A percentile compares a stretch with the other conserved stretches of the same genome.
These are phyloP conservation scores for Aelia acuminata DNA, from an alignment of 2,888 invertebrate species.

Conservation along the genomic window DNA sequence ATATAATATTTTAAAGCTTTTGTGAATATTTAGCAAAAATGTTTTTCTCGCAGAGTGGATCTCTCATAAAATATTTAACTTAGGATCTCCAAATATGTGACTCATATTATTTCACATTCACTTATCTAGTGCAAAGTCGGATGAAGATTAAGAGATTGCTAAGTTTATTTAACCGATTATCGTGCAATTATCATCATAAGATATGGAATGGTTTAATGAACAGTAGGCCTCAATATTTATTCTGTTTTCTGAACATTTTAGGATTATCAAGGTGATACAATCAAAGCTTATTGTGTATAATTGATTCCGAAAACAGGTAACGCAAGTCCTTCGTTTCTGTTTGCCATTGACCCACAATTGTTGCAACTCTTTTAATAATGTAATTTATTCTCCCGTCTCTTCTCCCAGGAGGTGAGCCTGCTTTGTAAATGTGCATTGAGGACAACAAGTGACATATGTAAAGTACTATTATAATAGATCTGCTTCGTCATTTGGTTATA, in stretches of 20 bases:
- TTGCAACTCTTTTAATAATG: not conserved
- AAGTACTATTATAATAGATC: not conserved
- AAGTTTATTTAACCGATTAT: not conserved
- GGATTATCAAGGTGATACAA: constrained; percentile 7
- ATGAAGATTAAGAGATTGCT: too few relatives aligned
- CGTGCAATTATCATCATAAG: not conserved
- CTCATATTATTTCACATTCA: not conserved
- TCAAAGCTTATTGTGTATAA: not conserved
- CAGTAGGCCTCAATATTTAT: not conserved
- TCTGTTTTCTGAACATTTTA: not conserved
- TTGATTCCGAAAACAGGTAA: not conserved
- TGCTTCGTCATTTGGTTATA: not conserved
- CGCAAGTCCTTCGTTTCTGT: not conserved
- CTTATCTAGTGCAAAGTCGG: not conserved
- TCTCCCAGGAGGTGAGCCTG: not conserved
- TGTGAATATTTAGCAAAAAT: not conserved
- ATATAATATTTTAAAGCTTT: not conserved
- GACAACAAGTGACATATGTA: not conserved
- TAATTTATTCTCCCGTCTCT: not conserved
- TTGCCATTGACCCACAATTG: constrained; percentile 12
- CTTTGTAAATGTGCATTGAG: not conserved
- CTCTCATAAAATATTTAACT: not conserved
- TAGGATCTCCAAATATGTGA: not conserved
- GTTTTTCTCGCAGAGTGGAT: not conserved
- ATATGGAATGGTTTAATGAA: not conserved